phyloP scores from a whole-genome alignment of 2,113 vertebrate species.

The Lepus europaeus region DNA sequence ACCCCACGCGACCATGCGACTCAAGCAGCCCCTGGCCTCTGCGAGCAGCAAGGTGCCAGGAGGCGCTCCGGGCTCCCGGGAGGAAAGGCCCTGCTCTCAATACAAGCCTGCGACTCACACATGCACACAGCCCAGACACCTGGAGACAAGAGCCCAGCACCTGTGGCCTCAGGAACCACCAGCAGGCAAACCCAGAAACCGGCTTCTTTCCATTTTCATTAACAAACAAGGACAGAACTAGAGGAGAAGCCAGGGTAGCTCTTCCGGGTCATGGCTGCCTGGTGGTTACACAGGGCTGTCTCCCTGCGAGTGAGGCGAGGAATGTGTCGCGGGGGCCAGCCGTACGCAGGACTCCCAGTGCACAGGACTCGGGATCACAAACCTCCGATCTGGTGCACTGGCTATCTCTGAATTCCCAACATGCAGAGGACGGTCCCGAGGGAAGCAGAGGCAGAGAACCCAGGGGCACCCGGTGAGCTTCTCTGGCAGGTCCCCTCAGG shows the following conservation, averaged over 20 bases:
- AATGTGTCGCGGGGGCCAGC: no score
- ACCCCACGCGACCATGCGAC: background rate
- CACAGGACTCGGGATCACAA: background rate
- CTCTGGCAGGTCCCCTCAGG: background rate
- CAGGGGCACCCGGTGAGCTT: background rate
- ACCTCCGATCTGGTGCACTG: background rate
- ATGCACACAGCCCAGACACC: background rate
- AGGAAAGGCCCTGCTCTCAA: background rate
- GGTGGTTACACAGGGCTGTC: background rate
- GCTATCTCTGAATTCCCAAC: background rate
- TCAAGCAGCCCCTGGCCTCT: background rate
- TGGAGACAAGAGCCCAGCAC: background rate
- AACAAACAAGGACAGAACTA: background rate
- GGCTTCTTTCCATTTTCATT: slow-evolving; percentile 38
- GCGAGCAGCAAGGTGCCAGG: background rate
- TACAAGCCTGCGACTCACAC: background rate
- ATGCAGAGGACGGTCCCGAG: background rate
- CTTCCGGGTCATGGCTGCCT: background rate
- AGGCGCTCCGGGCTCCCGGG: background rate
- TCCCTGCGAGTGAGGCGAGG: background rate
- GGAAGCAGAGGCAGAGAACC: background rate
- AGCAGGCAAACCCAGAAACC: background rate
- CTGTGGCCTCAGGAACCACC: background rate
- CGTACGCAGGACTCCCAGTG: background rate
- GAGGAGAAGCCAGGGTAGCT: background rate